Evolutionary conservation across 2,888 invertebrate genomes (phyloP).

Genomic region (Calameuta filiformis): DNA sequence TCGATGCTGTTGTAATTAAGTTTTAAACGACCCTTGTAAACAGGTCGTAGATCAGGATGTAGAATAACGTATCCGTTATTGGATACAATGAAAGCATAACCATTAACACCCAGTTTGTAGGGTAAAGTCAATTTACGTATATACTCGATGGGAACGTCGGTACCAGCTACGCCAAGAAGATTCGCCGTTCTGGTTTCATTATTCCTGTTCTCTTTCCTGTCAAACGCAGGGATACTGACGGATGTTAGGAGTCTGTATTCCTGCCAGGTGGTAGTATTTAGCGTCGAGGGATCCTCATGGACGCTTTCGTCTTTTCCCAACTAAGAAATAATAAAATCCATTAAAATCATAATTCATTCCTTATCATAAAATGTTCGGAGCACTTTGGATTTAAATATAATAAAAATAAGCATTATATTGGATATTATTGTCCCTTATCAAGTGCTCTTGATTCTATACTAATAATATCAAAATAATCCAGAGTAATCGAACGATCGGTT

Average conservation of each 20-base stretch:
- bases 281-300: constrained; percentile 35
- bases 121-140: constrained; percentile 90
- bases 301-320: constrained; percentile 43
- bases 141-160: constrained; percentile 93
- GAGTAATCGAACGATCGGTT: not conserved
- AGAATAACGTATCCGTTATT: constrained; percentile 96
- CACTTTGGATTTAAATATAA: not conserved
- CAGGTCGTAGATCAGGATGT: constrained; percentile 93
- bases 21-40: constrained; percentile 78
- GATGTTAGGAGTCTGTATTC: constrained; percentile 85
- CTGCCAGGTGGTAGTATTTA: constrained; percentile 51
- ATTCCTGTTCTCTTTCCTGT: constrained; percentile 74
- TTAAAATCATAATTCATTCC: not conserved
- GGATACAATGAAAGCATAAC: constrained; percentile 95
- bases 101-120: constrained; percentile 95
- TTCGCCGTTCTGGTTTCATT: constrained; percentile 75
- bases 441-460: not conserved
- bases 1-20: constrained; percentile 98
- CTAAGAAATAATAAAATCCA: constrained; percentile 27
- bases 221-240: constrained; percentile 92
- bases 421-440: not conserved
- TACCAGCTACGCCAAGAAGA: constrained; percentile 94
- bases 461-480: not conserved
- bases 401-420: not conserved
- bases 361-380: not conserved